These are phyloP conservation scores for Maccullochella peelii DNA, from an alignment of 2,113 vertebrate species.

Conservation along the genomic window DNA sequence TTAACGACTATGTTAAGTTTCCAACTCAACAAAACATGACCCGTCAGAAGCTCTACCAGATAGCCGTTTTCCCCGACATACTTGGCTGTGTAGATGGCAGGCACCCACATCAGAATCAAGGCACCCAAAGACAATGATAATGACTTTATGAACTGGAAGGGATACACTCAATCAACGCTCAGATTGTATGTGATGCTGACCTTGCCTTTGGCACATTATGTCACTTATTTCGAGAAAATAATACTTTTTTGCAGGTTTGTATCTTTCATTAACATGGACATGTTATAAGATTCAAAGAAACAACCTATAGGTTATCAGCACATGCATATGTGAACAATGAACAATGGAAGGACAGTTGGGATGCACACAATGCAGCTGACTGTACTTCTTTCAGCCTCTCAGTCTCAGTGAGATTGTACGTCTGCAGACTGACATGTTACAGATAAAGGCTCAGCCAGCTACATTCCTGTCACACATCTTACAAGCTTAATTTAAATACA, in stretches of 20 bases:
- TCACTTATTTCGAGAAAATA: neutral
- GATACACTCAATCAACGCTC: too few species aligned
- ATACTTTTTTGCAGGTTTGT: neutral
- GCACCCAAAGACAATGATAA: too few species aligned
- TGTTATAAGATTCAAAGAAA: neutral
- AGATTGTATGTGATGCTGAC: too few species aligned
- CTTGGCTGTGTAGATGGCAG: too few species aligned
- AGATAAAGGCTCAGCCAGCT: slow-evolving; percentile 24
- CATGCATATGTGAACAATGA: slow-evolving; percentile 36
- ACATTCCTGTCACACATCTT: slow-evolving; percentile 46
- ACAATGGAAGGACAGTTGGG: slow-evolving; percentile 18
- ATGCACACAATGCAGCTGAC: slow-evolving; percentile 31
- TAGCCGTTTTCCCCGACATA: too few species aligned
- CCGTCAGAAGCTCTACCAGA: too few species aligned
- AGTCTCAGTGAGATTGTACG: slow-evolving; percentile 26
- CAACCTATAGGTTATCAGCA: too few species aligned
- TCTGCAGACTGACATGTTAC: slow-evolving; percentile 35
- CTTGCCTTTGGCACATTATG: neutral
- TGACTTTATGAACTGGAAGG: too few species aligned
- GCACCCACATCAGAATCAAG: too few species aligned
- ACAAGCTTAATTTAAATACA: slow-evolving; percentile 10
- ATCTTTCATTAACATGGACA: neutral
- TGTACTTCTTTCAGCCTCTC: slow-evolving; percentile 7
- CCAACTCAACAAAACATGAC: too few species aligned
- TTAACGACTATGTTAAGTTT: too few species aligned